Conservation (phyloP, 2,888 invertebrate genomes). For the Palloptera scutellata region DNA sequence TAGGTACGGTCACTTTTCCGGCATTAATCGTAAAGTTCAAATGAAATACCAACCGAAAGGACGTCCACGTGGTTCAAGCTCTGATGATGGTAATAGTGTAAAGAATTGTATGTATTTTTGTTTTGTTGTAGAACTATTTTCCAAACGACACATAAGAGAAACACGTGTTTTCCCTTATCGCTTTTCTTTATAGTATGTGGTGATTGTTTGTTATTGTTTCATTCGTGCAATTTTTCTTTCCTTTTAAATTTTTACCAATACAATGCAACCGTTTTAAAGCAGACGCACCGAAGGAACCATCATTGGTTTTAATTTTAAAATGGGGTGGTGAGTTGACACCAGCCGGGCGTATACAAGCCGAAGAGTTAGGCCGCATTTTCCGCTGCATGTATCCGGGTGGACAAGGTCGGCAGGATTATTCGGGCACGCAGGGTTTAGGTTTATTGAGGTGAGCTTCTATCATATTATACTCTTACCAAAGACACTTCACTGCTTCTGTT, state of each 20-base stretch:
- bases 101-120: conserved; percentile 48
- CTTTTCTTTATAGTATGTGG: not conserved
- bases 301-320: conserved; percentile 94
- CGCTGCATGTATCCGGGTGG: conserved; percentile 99
- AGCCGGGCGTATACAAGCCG: conserved; percentile 96
- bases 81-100: conserved; percentile 82
- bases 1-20: conserved; percentile 99
- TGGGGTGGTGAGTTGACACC: conserved; percentile 99
- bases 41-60: conserved; percentile 98
- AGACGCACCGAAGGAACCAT: conserved; percentile 90
- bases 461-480: conserved; percentile 78
- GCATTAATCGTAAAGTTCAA: conserved; percentile 99
- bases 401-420: conserved; percentile 91
- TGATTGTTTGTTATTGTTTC: conserved; percentile 6
- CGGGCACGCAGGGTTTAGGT: conserved; percentile 93
- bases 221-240: conserved; percentile 3
- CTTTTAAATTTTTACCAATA: not conserved
- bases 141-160: too few species aligned
- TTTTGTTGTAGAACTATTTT: not conserved
- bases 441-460: conserved; percentile 75
- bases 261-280: conserved; percentile 45
- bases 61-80: conserved; percentile 87
- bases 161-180: too few species aligned
- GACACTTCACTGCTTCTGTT: not conserved
- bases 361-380: conserved; percentile 96